Percentiles rank a stretch among this genome's conserved stretches.
Conservation (phyloP, 2,113 vertebrate genomes). For the Cynocephalus volans region DNA sequence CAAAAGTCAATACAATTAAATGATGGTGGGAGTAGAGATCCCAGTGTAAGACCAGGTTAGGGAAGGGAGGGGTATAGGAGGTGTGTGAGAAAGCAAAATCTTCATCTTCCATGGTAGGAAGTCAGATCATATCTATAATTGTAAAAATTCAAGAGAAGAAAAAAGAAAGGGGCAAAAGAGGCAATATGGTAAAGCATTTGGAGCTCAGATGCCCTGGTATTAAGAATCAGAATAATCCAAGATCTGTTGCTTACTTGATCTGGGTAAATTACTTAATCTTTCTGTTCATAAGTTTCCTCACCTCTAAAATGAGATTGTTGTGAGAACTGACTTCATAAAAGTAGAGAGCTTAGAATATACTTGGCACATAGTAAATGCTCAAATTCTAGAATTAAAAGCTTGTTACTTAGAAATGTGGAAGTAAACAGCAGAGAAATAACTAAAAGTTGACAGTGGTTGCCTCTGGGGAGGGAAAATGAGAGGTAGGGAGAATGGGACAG, state of each 20-base stretch:
- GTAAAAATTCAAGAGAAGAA: neutral
- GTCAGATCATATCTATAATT: neutral
- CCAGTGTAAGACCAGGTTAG: neutral
- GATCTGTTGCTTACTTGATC: neutral
- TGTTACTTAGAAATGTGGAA: conserved; percentile 28
- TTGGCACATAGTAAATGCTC: neutral
- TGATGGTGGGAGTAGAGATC: neutral
- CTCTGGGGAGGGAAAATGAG: neutral
- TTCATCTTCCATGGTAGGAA: neutral
- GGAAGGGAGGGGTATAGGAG: neutral
- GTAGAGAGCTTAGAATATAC: neutral
- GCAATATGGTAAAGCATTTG: neutral
- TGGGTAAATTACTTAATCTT: conserved; percentile 25
- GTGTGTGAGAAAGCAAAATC: neutral
- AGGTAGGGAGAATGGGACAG: neutral
- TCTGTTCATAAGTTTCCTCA: conserved; percentile 27
- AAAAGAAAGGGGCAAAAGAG: neutral
- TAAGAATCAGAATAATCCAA: conserved; percentile 8
- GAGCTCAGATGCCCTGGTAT: neutral
- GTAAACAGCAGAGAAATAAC: conserved; percentile 13
- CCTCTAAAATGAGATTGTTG: neutral
- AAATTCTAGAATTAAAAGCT: neutral
- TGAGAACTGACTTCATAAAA: conserved; percentile 1
- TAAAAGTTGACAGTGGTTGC: conserved; percentile 1
- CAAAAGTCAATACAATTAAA: neutral